Percentiles rank a stretch among this genome's conserved stretches.
Conservation (phyloP, 2,888 invertebrate genomes). For the Drosophila pegasa region DNA sequence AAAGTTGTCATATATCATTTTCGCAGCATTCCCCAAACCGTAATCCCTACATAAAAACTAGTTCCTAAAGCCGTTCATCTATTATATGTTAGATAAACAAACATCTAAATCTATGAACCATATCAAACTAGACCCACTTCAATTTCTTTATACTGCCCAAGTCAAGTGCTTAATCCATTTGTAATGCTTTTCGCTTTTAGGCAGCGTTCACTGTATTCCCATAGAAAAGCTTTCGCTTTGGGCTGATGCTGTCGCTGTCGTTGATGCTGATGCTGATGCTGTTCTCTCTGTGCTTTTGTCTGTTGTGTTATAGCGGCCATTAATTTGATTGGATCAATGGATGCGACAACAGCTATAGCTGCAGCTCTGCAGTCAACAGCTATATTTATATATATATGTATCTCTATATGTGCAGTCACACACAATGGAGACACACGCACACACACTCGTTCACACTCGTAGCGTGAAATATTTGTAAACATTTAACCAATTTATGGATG, state of each 20-base stretch:
- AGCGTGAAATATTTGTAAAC: slow-evolving; percentile 74
- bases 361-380: slow-evolving; percentile 27
- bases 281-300: slow-evolving; percentile 44
- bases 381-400: slow-evolving; percentile 20
- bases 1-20: neutral
- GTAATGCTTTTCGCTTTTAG: slow-evolving; percentile 6
- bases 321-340: slow-evolving; percentile 78
- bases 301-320: slow-evolving; percentile 65
- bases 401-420: slow-evolving; percentile 24
- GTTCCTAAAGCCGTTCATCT: neutral
- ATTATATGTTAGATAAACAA: neutral
- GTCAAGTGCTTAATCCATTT: slow-evolving; percentile 7
- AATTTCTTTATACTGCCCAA: neutral
- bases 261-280: slow-evolving; percentile 13
- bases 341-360: slow-evolving; percentile 65
- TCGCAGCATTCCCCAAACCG: neutral
- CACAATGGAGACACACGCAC: slow-evolving; percentile 3
- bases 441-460: neutral
- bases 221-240: slow-evolving; percentile 64
- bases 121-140: neutral
- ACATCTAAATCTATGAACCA: slow-evolving; percentile 3
- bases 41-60: neutral
- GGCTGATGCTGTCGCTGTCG: slow-evolving; percentile 11
- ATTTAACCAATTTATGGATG: slow-evolving; percentile 74
- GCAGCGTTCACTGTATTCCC: slow-evolving; percentile 47